Conservation (phyloP, 1,140 invertebrate genomes). For the Coelopa frigida region DNA sequence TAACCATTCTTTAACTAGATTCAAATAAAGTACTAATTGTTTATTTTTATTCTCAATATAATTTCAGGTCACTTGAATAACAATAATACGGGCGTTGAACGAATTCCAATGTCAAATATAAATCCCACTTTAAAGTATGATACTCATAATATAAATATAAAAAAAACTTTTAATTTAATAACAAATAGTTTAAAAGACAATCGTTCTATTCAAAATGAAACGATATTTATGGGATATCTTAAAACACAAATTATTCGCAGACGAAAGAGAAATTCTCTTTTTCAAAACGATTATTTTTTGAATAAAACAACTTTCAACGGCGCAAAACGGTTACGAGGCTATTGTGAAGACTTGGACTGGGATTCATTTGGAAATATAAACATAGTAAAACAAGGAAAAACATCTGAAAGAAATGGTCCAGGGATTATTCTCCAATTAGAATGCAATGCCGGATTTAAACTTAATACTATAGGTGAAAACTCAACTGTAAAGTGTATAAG, state of each 20-base stretch:
- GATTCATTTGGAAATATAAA: conserved; percentile 38
- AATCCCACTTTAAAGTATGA: too few relatives aligned
- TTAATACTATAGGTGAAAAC: conserved; percentile 62
- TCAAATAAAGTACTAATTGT: too few relatives aligned
- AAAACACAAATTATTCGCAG: conserved; percentile 36
- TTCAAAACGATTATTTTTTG: too few relatives aligned
- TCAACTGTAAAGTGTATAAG: conserved; percentile 67
- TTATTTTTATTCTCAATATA: too few relatives aligned
- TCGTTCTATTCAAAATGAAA: conserved; percentile 15
- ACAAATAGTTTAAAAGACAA: too few relatives aligned
- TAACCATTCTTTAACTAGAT: too few relatives aligned
- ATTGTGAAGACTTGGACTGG: conserved; percentile 46
- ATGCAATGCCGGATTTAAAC: conserved; percentile 65
- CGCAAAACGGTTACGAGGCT: conserved; percentile 45
- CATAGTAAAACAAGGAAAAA: conserved; percentile 38
- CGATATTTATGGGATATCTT: conserved; percentile 30
- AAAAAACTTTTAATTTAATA: too few relatives aligned
- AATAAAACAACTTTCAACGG: conserved; percentile 11
- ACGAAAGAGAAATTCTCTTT: too few relatives aligned
- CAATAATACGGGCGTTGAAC: too few relatives aligned
- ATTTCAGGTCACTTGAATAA: too few relatives aligned
- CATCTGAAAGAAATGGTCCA: conserved; percentile 46
- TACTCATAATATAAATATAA: too few relatives aligned
- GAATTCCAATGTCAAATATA: too few relatives aligned
- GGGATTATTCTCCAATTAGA: conserved; percentile 64